These are phyloP conservation scores for Formica selysi DNA, from an alignment of 1,140 invertebrate genomes.

Conservation along the genomic window DNA sequence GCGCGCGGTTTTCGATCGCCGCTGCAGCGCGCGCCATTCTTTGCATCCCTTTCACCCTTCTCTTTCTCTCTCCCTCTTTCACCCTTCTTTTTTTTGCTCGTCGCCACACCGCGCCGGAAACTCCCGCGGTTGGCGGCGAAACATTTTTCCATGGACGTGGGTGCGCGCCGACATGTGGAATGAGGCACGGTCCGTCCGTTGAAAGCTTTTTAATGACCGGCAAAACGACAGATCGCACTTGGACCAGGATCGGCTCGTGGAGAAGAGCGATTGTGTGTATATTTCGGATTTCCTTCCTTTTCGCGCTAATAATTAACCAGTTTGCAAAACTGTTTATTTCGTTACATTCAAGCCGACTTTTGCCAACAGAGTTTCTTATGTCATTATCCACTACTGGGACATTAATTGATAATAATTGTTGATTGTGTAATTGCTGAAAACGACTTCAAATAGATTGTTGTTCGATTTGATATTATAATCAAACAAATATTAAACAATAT, in stretches of 20 bases:
- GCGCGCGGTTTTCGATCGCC: conserved; percentile 68
- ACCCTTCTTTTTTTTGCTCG: background rate
- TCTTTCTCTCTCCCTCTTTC: too few relatives aligned
- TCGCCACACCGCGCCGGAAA: conserved; percentile 64
- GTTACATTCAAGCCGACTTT: background rate
- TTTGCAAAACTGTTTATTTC: background rate
- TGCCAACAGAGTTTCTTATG: background rate
- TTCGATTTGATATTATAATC: background rate
- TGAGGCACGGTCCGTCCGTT: conserved; percentile 73
- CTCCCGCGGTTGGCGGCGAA: conserved; percentile 76
- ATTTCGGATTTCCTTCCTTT: conserved; percentile 42
- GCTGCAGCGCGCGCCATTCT: conserved; percentile 53
- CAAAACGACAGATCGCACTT: conserved; percentile 72
- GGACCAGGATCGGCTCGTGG: background rate
- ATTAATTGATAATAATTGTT: background rate
- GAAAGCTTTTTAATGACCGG: conserved; percentile 82
- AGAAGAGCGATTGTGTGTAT: background rate
- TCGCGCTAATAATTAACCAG: conserved; percentile 13
- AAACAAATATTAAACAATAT: background rate
- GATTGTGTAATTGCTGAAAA: background rate
- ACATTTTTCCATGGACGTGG: conserved; percentile 79
- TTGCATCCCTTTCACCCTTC: conserved; percentile 53
- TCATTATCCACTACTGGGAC: background rate
- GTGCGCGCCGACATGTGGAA: conserved; percentile 76
- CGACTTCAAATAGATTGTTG: background rate